Evolutionary conservation across 2,113 vertebrate species (phyloP), one percentile per base, ranked within the genome.

Genomic region (Nettapus auritus): DNA sequence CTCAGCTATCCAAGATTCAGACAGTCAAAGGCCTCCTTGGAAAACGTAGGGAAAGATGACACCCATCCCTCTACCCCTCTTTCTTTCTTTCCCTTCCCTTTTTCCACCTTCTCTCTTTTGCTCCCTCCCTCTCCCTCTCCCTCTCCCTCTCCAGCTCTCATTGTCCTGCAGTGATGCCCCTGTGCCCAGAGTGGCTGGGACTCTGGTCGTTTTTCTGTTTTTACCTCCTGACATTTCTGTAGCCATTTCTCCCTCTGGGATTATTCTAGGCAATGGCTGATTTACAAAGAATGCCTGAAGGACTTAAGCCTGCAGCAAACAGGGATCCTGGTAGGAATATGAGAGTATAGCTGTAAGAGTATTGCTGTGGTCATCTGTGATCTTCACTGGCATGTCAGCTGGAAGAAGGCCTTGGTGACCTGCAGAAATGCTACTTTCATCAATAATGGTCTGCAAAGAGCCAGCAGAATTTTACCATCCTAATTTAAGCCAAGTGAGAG

Each of bases 61-160:
- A 9, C 8, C 11, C 11, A 4, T 29, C 19, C 15, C 15, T 33
- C 8, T 46, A 46, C 44, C 44, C 44, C 44, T 3, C 14, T 28
- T 9, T 1, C 1, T 46, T 25, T 1, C 5, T 57, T 6, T 33
- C 26, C 5, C 7, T 9, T 12, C 10, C n/a, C 34, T 28, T 3
- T 19, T 48, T 5, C 9, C 3, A 7, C 19, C 6, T 12, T 8
- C 12, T 13, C 11, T 8, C 14, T 8, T 18, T 23, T 16, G 18
- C 10, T 7, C 26, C 8, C 44, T 42, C 42, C 42, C 42, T 42
- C 28, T 59, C 12, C 31, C 17, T 8, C 19, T 42, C 11, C 15
- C 28, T 8, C 15, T 38, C 8, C 28, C 18, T 64, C 8, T 36
- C 23, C 68, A 17, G 10, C 23, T 48, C 23, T 50, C 33, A 22